Evolutionary conservation across 2,797 vertebrate genomes (phyloP), one percentile per base, ranked within the genome.

Genomic region (Ctenochaetus hawaiiensis): DNA sequence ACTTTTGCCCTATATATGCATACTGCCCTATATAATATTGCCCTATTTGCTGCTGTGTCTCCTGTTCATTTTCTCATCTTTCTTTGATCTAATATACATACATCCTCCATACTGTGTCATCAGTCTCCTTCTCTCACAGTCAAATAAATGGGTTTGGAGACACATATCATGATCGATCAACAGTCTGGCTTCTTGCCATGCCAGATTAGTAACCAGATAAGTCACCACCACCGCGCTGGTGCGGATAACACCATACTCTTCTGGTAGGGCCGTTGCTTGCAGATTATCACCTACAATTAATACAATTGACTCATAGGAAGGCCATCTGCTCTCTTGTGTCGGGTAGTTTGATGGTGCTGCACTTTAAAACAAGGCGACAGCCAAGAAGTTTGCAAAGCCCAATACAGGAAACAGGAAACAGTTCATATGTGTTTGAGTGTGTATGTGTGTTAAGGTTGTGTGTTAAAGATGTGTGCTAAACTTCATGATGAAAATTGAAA

Each of bases 261-360:
- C 75, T 80, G 90, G 87, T 89, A 90, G 78, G 82, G 84, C 79
- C 62, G 41, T 45, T 79, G 87, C 79, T 90, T 75, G 63, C 85
- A 93, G 90, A 95, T 94, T 93, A 94, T 85, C 80, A 67, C 71
- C 83, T 87, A 83, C 83, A 91, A 87, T 92, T 91, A 91, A 92
- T 85, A 87, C 73, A 67, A 85, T 30, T 65, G 73, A 85, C 70
- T 87, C 2, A 23, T 65, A 52, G 72, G 65, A 79, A 77, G 69
- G 56, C 77, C 49, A 39, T 54, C 69, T 48, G 67, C 47, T 54
- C 45, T 68, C 66, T 22, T 30, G 63, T 76, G 73, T 64, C 59
- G 8, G 8, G 59, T 71, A 43, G 58, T 77, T 73, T 51, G 37
- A 30, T 48, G 62, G 57, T 14, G 52, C 4, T 16, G 58, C 57